Base-by-base conservation (phyloP, 2,888 invertebrate genomes). In the Habrosyne pyritoides region DNA sequence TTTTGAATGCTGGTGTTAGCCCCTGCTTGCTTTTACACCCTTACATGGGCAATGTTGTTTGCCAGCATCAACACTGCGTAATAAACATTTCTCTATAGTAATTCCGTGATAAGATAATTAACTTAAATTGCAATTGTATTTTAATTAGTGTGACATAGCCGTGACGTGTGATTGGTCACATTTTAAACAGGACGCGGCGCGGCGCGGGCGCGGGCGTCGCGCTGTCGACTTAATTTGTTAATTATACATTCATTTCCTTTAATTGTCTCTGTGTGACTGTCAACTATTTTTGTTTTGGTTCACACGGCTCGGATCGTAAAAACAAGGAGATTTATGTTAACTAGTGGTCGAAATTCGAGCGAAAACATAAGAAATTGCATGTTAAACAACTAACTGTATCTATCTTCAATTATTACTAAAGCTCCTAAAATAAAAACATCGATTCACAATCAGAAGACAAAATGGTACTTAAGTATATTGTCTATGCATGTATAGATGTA, bases 121-220 rank as follows among this genome's bases (percentile, higher is more conserved):
- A 33, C n/a, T n/a, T 30, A 12, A 30, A 12, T 10, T 28, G 26
- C 26, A 7, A 28, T 28, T 5, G 26, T 28, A 2, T 4, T 12
- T 33, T 12, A 33, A 33, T 33, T 42, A 1, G 42, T n/a, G 42
- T 42, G 18, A 42, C 42, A 18, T 18, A 42, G 8, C 18, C 42
- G 42, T 42, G 18, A 18, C 42, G 42, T 18, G 2, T 18, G 18
- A 42, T 42, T 42, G 42, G 42, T 42, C 8, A 36, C 36, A 12
- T 63, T n/a, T n/a, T 75, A 2, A 75, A 69, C 47, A 75, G 71
- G 50, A 55, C 63, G 49, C 28, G 55, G 2, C 26, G 50, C 12
- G n/a, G 33, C 33, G 50, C 26, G 2, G 26, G 22, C 26, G 49
- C 49, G 26, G 50, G 24, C 28, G 24, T 50, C 26, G 28, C 28